Percentiles rank a stretch among this genome's conserved stretches.
These are phyloP conservation scores for Noctua janthina DNA, from an alignment of 2,888 invertebrate genomes.

Conservation along the genomic window DNA sequence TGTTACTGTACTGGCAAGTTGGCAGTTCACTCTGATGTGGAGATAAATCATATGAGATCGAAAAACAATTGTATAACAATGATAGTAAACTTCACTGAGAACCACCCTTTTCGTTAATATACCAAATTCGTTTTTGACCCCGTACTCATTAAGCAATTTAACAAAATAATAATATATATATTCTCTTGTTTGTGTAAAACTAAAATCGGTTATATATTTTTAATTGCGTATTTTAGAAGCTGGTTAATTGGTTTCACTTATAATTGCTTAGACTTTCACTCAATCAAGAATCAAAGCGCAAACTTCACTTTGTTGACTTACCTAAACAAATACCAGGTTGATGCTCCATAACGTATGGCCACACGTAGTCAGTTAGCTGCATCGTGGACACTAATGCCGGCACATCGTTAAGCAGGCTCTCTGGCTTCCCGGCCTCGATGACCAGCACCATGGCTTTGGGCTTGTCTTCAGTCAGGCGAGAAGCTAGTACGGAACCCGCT, in stretches of 20 bases:
- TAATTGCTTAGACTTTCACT: not conserved
- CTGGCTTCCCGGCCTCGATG: constrained; percentile 91
- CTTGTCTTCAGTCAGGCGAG: constrained; percentile 92
- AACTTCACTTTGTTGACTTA: constrained; percentile 60
- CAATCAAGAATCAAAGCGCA: not conserved
- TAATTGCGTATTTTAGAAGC: not conserved
- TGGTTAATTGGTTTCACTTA: not conserved
- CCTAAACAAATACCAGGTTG: constrained; percentile 90
- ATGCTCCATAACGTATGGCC: constrained; percentile 91
- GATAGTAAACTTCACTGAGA: constrained; percentile 17
- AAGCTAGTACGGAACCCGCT: constrained; percentile 93
- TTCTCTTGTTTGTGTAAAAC: not conserved
- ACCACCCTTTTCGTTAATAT: not conserved
- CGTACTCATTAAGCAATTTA: constrained; percentile 3
- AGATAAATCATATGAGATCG: not conserved
- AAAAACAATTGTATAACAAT: not conserved
- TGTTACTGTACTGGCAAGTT: not conserved
- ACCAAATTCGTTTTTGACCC: not conserved
- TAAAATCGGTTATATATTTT: not conserved
- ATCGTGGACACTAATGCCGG: constrained; percentile 90
- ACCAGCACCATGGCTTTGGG: constrained; percentile 90
- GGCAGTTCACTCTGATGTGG: not conserved
- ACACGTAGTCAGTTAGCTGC: constrained; percentile 91
- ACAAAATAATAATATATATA: not conserved
- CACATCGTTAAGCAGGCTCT: constrained; percentile 89